Base-by-base conservation (phyloP, 2,113 vertebrate genomes). In the Pteronura brasiliensis region DNA sequence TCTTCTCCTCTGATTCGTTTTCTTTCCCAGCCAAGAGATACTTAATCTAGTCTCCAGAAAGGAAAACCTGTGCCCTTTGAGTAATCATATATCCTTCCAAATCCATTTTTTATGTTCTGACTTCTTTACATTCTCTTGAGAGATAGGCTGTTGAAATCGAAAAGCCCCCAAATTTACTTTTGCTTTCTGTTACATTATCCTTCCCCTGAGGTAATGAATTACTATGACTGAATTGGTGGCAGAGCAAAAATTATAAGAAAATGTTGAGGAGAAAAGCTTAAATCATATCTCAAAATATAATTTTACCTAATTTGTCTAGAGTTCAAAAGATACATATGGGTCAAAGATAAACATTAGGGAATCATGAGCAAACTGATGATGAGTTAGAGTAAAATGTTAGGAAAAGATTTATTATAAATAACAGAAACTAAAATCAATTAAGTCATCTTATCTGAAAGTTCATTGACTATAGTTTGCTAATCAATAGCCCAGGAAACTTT, bases 131-230 rank as follows among this genome's bases (percentile, higher is more conserved):
- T 6, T 96, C 79, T 93, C 83, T 49, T 55, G 72, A 92, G 61
- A 74, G n/a, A 49, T 0, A 90, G 67, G 3, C 42, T 96, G 49
- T 96, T 90, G 84, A 97, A 81, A 95, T 59, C 2, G 12, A 49
- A 96, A 83, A 90, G 67, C 57, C 13, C 47, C 9, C 59, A 87
- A 57, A 96, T 96, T 97, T 92, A 95, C 80, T 90, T 89, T 14
- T 52, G 76, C 34, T 93, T 83, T 88, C 69, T 31, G 1, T 93
- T 96, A 29, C 69, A 44, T 84, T 76, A 94, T 29, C 8, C 12
- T 15, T 92, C 15, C 63, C 18, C 63, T 57, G 44, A 94, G 57
- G 61, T 85, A 81, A 84, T 94, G 49, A 93, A 77, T 94, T 92
- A 76, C 77, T 39, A 15, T 34, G 79, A 36, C 67, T 92, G 63